phyloP scores from a whole-genome alignment of 2,888 invertebrate genomes.

The Pseudococcus longispinus region DNA sequence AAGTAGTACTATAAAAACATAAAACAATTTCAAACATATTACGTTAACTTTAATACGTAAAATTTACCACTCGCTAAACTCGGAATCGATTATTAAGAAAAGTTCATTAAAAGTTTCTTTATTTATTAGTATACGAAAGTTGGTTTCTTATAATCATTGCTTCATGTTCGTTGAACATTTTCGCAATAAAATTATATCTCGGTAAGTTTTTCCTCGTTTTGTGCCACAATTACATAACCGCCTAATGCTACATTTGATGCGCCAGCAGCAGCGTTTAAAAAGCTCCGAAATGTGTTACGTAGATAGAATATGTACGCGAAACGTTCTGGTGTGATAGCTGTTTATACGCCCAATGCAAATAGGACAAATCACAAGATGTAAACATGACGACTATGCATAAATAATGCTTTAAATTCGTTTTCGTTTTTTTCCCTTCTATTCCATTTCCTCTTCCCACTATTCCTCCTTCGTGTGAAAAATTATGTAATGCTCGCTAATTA shows the following conservation, averaged over 20 bases:
- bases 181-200: constrained; percentile 25
- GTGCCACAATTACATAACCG: not conserved
- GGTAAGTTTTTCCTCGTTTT: not conserved
- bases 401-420: constrained; percentile 35
- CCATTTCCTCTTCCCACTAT: not conserved
- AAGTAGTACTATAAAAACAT: not conserved
- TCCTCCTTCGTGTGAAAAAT: constrained; percentile 4
- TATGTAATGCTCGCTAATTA: constrained; percentile 36
- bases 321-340: not conserved
- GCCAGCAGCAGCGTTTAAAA: not conserved
- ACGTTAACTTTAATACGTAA: constrained; percentile 12
- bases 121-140: constrained; percentile 7
- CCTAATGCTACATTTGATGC: not conserved
- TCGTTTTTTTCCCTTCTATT: not conserved
- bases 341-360: constrained; percentile 33
- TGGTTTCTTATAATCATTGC: constrained; percentile 26
- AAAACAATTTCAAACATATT: constrained; percentile 26
- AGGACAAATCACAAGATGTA: constrained; percentile 43
- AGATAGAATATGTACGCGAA: not conserved
- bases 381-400: constrained; percentile 43
- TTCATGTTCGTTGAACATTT: constrained; percentile 10
- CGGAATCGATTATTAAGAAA: constrained; percentile 34
- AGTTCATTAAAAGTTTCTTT: constrained; percentile 45
- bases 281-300: not conserved
- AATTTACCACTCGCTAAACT: constrained; percentile 25